Evolutionary conservation across 2,113 vertebrate species (phyloP).

Genomic region (Laticauda laticaudata): DNA sequence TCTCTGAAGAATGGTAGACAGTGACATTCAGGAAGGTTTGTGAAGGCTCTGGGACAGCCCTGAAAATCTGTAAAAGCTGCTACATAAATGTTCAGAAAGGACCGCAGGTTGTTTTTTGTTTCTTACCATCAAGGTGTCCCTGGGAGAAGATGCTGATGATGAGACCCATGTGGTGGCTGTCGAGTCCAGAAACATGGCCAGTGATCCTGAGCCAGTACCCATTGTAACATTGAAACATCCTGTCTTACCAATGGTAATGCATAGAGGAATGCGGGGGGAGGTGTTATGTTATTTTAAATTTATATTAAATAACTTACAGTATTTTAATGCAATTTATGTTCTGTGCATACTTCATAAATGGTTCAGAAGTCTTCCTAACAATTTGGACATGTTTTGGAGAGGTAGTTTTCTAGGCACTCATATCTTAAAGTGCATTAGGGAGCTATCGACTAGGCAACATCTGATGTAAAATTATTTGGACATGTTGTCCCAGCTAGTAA

Average conservation of each 20-base stretch:
- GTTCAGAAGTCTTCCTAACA: neutral
- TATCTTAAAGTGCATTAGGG: neutral
- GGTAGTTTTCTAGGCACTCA: neutral
- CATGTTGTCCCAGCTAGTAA: neutral
- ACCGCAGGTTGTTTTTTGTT: neutral
- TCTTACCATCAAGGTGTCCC: constrained; percentile 56
- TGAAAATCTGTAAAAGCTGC: neutral
- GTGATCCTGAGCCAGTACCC: constrained; percentile 39
- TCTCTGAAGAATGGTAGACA: neutral
- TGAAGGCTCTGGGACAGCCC: neutral
- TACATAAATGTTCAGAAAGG: neutral
- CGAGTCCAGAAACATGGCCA: constrained; percentile 38
- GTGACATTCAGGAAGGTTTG: neutral
- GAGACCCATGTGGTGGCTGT: constrained; percentile 68
- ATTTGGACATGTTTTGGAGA: neutral
- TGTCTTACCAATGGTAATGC: constrained; percentile 63
- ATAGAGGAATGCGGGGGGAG: neutral
- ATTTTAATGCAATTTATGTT: neutral
- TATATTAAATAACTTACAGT: neutral
- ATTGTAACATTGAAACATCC: constrained; percentile 57
- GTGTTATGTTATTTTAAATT: neutral
- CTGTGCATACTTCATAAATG: neutral
- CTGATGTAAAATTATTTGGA: neutral
- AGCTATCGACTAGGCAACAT: neutral
- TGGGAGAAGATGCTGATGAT: constrained; percentile 55